Percentiles rank a stretch among this genome's conserved stretches.
These are phyloP conservation scores for Albula glossodonta DNA, from an alignment of 2,113 vertebrate genomes.

Conservation along the genomic window DNA sequence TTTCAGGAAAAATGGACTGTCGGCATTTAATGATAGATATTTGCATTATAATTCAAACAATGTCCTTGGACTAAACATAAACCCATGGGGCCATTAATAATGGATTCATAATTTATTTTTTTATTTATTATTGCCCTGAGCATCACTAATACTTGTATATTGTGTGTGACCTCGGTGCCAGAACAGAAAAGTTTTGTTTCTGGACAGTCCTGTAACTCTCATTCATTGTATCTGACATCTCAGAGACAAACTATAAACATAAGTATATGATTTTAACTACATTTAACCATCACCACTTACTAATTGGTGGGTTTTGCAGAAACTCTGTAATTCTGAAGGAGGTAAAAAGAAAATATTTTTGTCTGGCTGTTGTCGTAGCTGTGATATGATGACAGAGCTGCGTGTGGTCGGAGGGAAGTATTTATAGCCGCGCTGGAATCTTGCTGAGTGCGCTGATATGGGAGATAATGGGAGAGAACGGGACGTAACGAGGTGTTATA, in stretches of 20 bases:
- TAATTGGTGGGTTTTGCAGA: conserved; percentile 38
- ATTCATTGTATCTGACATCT: conserved; percentile 58
- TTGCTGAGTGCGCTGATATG: conserved; percentile 91
- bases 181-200: conserved; percentile 66
- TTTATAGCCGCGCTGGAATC: conserved; percentile 89
- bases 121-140: conserved; percentile 48
- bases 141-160: conserved; percentile 65
- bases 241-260: conserved; percentile 51
- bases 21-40: conserved; percentile 79
- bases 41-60: conserved; percentile 79
- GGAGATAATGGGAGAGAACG: conserved; percentile 92
- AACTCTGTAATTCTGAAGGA: too few relatives aligned
- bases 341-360: background rate
- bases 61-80: conserved; percentile 78
- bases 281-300: conserved; percentile 58
- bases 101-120: conserved; percentile 71
- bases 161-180: conserved; percentile 70
- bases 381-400: conserved; percentile 66
- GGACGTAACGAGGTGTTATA: conserved; percentile 90
- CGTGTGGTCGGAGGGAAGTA: conserved; percentile 50
- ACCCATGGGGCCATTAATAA: conserved; percentile 76
- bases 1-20: conserved; percentile 75
- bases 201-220: conserved; percentile 67
- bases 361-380: conserved; percentile 40
- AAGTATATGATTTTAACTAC: conserved; percentile 50